These are phyloP conservation scores for Sebastes itinus DNA, from an alignment of 2,797 vertebrate species.

Conservation along the genomic window DNA sequence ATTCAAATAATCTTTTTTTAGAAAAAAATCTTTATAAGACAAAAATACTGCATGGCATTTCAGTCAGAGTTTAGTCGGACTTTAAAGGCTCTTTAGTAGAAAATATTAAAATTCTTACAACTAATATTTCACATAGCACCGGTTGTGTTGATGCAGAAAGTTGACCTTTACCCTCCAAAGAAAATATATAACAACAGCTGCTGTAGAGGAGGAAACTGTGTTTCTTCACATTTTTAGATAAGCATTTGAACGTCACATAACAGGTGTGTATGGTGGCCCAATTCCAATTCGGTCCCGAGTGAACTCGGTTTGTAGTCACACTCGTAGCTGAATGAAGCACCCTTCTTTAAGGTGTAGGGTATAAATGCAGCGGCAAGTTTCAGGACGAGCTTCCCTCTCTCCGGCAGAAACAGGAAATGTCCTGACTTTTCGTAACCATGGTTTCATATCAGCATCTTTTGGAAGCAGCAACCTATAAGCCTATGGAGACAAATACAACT, in stretches of 20 bases:
- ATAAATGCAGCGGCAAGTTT: too few relatives aligned
- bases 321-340: too few relatives aligned
- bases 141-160: background rate
- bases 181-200: background rate
- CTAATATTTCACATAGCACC: slow-evolving; percentile 7
- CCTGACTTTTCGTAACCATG: too few relatives aligned
- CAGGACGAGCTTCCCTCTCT: too few relatives aligned
- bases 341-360: too few relatives aligned
- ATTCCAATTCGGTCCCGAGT: too few relatives aligned
- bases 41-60: slow-evolving; percentile 15
- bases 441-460: too few relatives aligned
- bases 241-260: background rate
- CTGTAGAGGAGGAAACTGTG: background rate
- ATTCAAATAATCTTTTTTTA: background rate
- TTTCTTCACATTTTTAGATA: slow-evolving; percentile 33
- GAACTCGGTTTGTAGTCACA: too few relatives aligned
- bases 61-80: slow-evolving; percentile 3
- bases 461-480: too few relatives aligned
- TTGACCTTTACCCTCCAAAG: background rate
- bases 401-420: too few relatives aligned
- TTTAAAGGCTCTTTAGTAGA: slow-evolving; percentile 34
- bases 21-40: slow-evolving; percentile 9
- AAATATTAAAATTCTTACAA: slow-evolving; percentile 25
- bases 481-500: too few relatives aligned
- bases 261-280: background rate